A percentile compares a stretch with the other conserved stretches of the same genome.
Evolutionary conservation across 2,797 vertebrate genomes (phyloP).

Genomic region (Ceyx erithaca): DNA sequence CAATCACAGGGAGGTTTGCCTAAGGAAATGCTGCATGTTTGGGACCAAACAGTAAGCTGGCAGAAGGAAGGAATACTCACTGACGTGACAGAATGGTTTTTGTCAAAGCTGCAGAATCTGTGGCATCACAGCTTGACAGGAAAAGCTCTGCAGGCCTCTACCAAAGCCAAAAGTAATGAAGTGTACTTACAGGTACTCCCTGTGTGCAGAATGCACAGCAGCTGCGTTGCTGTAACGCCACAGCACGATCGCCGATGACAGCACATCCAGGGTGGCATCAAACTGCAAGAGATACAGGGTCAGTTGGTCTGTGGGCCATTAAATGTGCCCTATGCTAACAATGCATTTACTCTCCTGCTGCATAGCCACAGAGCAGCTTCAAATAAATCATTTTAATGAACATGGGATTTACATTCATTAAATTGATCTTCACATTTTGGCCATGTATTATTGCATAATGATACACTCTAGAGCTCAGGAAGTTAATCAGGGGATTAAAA

Average conservation of each 20-base stretch:
- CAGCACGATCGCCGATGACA: constrained; percentile 96
- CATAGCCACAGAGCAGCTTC: not conserved
- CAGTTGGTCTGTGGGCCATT: not conserved
- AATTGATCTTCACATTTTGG: not conserved
- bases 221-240: constrained; percentile 98
- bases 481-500: not conserved
- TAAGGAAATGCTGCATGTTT: not conserved
- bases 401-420: not conserved
- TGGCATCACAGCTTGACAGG: not conserved
- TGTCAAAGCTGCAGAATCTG: not conserved
- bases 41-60: not conserved
- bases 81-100: not conserved
- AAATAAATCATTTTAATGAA: not conserved
- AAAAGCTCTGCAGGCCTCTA: not conserved
- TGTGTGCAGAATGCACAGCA: constrained; percentile 94
- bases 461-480: not conserved
- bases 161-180: not conserved
- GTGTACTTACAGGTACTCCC: constrained; percentile 95
- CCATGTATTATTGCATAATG: not conserved
- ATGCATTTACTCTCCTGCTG: not conserved
- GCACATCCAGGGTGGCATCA: constrained; percentile 91
- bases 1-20: not conserved
- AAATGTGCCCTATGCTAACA: not conserved
- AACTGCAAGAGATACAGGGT: constrained; percentile 84
- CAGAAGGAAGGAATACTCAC: not conserved